Percentiles rank a stretch among this genome's conserved stretches.
phyloP scores from a whole-genome alignment of 2,113 vertebrate genomes.

The Myrmophylax atrothorax region DNA sequence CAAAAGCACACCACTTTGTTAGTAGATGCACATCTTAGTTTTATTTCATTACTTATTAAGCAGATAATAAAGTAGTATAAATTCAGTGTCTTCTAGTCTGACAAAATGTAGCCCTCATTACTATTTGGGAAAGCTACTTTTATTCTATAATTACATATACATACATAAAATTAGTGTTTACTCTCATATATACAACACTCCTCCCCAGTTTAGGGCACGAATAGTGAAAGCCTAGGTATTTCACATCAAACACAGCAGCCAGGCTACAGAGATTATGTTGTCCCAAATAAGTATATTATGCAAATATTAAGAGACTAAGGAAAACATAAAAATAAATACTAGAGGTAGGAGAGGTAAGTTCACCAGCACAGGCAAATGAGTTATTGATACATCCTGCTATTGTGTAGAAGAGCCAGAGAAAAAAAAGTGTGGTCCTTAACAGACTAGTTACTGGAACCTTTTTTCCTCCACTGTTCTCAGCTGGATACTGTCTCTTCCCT shows the following conservation, averaged over 20 bases:
- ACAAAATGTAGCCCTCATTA: not conserved
- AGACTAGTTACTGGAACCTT: not conserved
- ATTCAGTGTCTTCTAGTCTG: not conserved
- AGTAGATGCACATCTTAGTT: not conserved
- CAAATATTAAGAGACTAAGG: not conserved
- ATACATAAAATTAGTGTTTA: not conserved
- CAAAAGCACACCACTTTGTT: not conserved
- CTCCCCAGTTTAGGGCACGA: not conserved
- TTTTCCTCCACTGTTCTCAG: not conserved
- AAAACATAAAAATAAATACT: not conserved
- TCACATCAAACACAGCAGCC: not conserved
- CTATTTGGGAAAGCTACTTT: not conserved
- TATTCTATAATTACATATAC: not conserved
- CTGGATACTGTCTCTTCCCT: no score
- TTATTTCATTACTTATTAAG: not conserved
- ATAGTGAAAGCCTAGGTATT: not conserved
- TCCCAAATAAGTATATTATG: not conserved
- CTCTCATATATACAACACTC: not conserved
- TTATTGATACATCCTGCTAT: not conserved
- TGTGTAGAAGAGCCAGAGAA: not conserved
- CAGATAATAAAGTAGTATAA: not conserved
- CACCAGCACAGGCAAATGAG: not conserved
- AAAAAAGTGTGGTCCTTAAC: not conserved
- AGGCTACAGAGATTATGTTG: not conserved
- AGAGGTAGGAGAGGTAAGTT: not conserved